Evolutionary conservation across 2,888 invertebrate species (phyloP), one percentile per base, ranked within the genome.

Genomic region (Epiblema foenella): DNA sequence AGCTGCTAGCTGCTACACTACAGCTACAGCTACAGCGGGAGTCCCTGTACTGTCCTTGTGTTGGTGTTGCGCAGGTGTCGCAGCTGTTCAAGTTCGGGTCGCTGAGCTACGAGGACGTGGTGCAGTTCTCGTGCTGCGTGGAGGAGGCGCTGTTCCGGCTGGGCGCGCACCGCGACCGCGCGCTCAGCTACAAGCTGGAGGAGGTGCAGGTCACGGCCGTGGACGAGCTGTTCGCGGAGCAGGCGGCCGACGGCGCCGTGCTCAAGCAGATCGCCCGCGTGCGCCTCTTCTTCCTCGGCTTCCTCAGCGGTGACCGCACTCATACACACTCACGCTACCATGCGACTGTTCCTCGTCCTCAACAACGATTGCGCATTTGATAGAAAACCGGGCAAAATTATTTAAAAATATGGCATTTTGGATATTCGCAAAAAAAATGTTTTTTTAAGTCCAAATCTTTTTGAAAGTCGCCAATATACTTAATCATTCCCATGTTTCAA

Each of bases 21-120:
- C n/a, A n/a, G n/a, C n/a, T n/a, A n/a, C n/a, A n/a, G n/a, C n/a
- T n/a, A n/a, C n/a, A n/a, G n/a, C n/a, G n/a, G n/a, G n/a, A n/a
- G n/a, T n/a, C n/a, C n/a, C n/a, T n/a, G n/a, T n/a, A n/a, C n/a
- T n/a, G n/a, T n/a, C n/a, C n/a, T n/a, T n/a, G n/a, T n/a, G n/a
- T n/a, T n/a, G n/a, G 17, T 37, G 11, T 8, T 11, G n/a, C 9
- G 2, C 64, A 64, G 95, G 96, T 98, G 65, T 98, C 99, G 11
- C 98, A 99, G 90, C 94, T 99, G 71, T 97, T 99, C 89, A 99
- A 99, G 93, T 95, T 99, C 73, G 99, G 99, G 37, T 98, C 98
- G 4, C 95, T 98, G 84, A 95, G 92, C 83, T 98, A 95, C 86
- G 97, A 98, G 84, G 98, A 98, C 82, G 95, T 99, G 92, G 97